Conservation (phyloP, 2,888 invertebrate species). For the Eretmocerus hayati region DNA sequence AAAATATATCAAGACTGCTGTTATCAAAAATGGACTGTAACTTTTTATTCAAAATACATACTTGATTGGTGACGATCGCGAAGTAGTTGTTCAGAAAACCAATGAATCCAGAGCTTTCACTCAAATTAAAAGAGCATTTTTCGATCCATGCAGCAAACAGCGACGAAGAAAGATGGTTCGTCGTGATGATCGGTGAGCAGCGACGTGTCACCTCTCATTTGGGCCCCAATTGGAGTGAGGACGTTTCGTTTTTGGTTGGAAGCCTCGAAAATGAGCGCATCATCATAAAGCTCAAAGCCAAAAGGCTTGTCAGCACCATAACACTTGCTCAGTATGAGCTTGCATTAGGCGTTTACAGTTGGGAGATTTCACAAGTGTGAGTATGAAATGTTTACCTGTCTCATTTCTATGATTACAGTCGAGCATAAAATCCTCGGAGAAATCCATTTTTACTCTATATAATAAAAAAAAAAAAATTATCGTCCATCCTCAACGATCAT, state of each 20-base stretch:
- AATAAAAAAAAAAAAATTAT: no score
- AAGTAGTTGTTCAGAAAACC: no score
- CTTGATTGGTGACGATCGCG: no score
- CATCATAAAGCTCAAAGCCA: constrained; percentile 48
- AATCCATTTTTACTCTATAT: no score
- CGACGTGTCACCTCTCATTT: constrained; percentile 45
- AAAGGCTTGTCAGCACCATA: constrained; percentile 48
- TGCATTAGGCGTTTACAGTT: constrained; percentile 46
- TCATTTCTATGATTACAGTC: no score
- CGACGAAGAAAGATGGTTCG: constrained; percentile 48
- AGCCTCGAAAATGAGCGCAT: constrained; percentile 46
- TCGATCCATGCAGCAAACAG: constrained; percentile 27
- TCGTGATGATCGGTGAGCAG: constrained; percentile 46
- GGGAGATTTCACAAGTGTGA: constrained; percentile 46
- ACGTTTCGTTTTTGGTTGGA: constrained; percentile 49
- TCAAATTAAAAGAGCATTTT: no score
- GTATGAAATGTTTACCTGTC: constrained; percentile 23
- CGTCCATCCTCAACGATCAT: no score
- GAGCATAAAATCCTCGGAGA: no score
- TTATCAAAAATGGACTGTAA: no score
- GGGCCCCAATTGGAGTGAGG: constrained; percentile 46
- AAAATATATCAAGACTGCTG: no score
- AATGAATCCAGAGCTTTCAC: no score
- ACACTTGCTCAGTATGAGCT: constrained; percentile 49
- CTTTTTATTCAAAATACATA: no score